Evolutionary conservation across 2,797 vertebrate genomes (phyloP), one percentile per base, ranked within the genome.

Genomic region (Ptychobarbus kaznakovi): DNA sequence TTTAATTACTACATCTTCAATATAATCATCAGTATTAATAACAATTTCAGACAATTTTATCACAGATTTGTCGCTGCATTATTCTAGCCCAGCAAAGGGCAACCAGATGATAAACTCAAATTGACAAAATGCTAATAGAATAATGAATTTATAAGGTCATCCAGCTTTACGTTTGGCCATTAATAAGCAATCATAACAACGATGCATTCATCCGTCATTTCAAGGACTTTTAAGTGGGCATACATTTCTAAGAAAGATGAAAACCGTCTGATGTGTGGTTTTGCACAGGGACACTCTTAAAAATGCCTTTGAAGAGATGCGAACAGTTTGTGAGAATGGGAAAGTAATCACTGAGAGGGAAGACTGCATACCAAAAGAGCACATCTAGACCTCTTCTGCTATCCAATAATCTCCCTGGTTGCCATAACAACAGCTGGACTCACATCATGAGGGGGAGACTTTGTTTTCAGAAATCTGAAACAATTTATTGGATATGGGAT

Each of bases 401-500:
- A 35, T 81, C 86, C 86, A 73, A 65, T 77, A 58, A 81, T 87
- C 63, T 65, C 65, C 16, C 25, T 11, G 42, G 72, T 87, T 82
- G 11, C 61, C 63, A 76, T 40, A 20, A 75, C 83, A 89, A 86
- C 89, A 92, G 91, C 90, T 92, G 91, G 94, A 93, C 91, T 92
- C 88, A 92, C 90, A 89, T 53, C 74, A 22, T 32, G 5, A 2
- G 20, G 22, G 22, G n/a, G n/a, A 49, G 15, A 74, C 16, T 91
- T 92, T 13, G 58, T 63, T 63, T 92, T 88, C 85, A 81, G 77
- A 89, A 91, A 92, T 91, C 89, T 56, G 86, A 92, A 90, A 90
- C 92, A 93, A 93, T 94, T 93, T 95, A 93, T 93, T 92, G 92
- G 90, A 93, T 88, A 87, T 35, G 92, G 91, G 93, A 94, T 94